A percentile compares a stretch with the other conserved stretches of the same genome.
phyloP scores from a whole-genome alignment of 2,797 vertebrate species.

The Hippopotamyrus pictus region DNA sequence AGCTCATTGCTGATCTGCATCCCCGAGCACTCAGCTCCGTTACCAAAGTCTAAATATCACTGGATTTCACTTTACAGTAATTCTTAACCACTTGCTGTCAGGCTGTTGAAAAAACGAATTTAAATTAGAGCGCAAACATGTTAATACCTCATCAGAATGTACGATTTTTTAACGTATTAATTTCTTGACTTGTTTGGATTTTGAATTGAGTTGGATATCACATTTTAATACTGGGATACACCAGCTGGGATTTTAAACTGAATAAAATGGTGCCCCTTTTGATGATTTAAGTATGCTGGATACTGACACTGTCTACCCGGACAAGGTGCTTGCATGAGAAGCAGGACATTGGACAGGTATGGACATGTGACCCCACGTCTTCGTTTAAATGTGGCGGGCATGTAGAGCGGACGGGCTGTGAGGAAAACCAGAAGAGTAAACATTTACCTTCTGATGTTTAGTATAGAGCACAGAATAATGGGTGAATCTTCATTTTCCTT shows the following conservation, averaged over 20 bases:
- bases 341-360: not conserved
- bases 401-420: not conserved
- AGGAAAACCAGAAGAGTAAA: constrained; percentile 14
- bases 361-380: not conserved
- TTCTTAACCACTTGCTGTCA: not conserved
- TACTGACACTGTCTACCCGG: too few relatives aligned
- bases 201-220: not conserved
- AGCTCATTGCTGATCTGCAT: not conserved
- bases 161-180: not conserved
- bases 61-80: not conserved
- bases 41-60: not conserved
- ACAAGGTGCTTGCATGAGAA: not conserved
- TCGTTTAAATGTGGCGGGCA: not conserved
- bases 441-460: constrained; percentile 13
- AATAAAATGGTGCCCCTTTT: not conserved
- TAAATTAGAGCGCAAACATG: not conserved
- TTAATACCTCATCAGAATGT: not conserved
- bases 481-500: constrained; percentile 9
- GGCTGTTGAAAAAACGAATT: not conserved
- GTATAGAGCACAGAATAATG: constrained; percentile 13
- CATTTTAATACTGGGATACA: not conserved
- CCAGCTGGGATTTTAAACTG: not conserved
- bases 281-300: not conserved
- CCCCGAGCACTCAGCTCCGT: not conserved
- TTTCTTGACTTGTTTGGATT: not conserved